Conservation (phyloP, 2,888 invertebrate species). For the Amiota communis region DNA sequence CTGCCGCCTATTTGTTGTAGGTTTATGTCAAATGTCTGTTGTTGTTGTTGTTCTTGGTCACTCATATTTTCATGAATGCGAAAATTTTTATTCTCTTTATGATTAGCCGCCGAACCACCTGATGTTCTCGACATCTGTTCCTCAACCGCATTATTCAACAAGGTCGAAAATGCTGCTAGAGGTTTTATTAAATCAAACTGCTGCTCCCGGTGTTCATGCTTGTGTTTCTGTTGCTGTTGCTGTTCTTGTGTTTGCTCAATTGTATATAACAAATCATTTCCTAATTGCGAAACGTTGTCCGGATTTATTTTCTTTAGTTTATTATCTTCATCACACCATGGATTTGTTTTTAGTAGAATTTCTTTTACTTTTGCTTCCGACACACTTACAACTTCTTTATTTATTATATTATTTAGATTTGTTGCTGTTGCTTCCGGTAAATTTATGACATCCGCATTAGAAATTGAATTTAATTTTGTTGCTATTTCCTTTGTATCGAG, state of each 20-base stretch:
- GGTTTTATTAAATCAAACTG: neutral
- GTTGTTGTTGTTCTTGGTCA: slow-evolving; percentile 46
- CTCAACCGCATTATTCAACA: neutral
- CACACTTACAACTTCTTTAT: slow-evolving; percentile 35
- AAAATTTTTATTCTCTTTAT: slow-evolving; percentile 34
- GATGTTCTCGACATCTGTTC: slow-evolving; percentile 37
- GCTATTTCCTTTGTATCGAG: slow-evolving; percentile 42
- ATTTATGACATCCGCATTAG: slow-evolving; percentile 61
- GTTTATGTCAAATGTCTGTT: slow-evolving; percentile 27
- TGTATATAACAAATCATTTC: slow-evolving; percentile 58
- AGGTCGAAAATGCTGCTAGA: neutral
- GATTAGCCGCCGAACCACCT: slow-evolving; percentile 44
- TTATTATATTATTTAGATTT: slow-evolving; percentile 22
- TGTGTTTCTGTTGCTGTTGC: slow-evolving; percentile 17
- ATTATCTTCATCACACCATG: slow-evolving; percentile 5
- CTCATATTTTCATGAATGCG: slow-evolving; percentile 32
- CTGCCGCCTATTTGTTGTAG: slow-evolving; percentile 30
- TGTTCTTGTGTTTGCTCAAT: slow-evolving; percentile 34
- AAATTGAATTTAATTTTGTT: slow-evolving; percentile 53
- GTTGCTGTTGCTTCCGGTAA: slow-evolving; percentile 48
- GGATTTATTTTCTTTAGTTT: slow-evolving; percentile 27
- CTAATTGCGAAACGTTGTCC: slow-evolving; percentile 55
- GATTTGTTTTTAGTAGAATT: slow-evolving; percentile 35
- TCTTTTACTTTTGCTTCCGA: slow-evolving; percentile 47
- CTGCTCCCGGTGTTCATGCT: slow-evolving; percentile 10